These are phyloP conservation scores for Neodiprion lecontei DNA, from an alignment of 1,140 invertebrate species.

Conservation along the genomic window DNA sequence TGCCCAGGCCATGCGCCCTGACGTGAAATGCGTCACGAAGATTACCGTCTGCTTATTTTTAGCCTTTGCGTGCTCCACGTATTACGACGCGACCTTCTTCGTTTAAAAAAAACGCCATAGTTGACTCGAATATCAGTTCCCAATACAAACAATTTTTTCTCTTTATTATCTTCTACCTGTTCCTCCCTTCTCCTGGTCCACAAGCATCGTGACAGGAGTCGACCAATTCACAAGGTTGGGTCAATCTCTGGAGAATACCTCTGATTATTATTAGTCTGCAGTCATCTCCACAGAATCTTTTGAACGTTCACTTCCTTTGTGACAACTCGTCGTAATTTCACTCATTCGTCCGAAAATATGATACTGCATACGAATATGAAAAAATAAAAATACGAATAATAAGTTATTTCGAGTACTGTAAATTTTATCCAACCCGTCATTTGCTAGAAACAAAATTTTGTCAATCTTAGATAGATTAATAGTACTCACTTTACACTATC, in stretches of 20 bases:
- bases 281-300: neutral
- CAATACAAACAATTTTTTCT: slow-evolving; percentile 30
- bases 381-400: too few species aligned
- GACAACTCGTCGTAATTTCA: slow-evolving; percentile 5
- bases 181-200: slow-evolving; percentile 1
- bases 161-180: slow-evolving; percentile 16
- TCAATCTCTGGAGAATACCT: slow-evolving; percentile 1
- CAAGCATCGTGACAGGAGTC: neutral
- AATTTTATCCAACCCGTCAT: too few species aligned
- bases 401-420: too few species aligned
- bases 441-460: too few species aligned
- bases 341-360: too few species aligned
- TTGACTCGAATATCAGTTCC: neutral
- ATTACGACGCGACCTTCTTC: neutral
- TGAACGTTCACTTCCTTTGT: slow-evolving; percentile 5
- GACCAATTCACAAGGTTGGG: slow-evolving; percentile 25
- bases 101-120: neutral
- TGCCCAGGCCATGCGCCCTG: neutral
- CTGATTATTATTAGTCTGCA: neutral
- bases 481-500: too few species aligned
- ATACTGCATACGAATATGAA: neutral
- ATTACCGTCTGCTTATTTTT: slow-evolving; percentile 51
- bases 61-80: slow-evolving; percentile 29
- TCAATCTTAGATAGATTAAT: too few species aligned
- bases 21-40: slow-evolving; percentile 32